Evolutionary conservation across 2,888 invertebrate genomes (phyloP), one percentile per base, ranked within the genome.

Genomic region (Troides helena): DNA sequence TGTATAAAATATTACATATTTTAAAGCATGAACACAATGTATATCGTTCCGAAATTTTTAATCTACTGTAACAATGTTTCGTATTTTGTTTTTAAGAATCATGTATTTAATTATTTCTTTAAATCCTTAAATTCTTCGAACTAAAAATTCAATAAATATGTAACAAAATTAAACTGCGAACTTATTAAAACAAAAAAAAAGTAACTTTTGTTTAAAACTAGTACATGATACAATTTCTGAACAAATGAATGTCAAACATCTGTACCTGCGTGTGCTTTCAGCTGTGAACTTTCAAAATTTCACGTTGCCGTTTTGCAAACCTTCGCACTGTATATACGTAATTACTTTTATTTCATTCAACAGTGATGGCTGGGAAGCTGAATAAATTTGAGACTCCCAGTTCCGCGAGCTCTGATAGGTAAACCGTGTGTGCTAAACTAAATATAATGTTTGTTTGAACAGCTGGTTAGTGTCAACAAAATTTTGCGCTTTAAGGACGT

Each of bases 381-480:
- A 94, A 94, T 81, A 95, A 94, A 85, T 95, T 96, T 81, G 97
- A 97, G 90, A 96, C 97, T 76, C 97, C 97, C 78, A 97, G 97
- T 86, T 97, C 97, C 72, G 97, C 97, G 74, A 98, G 97, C 90
- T 97, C 97, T 74, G 97, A 97, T 93, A 97, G 97, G 97, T 97
- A 95, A 91, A 85, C 77, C 81, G 80, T 79, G 85, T 85, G 84
- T 83, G 81, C 77, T 86, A 85, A 85, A 83, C 81, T 85, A 78
- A 79, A 76, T 74, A 76, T 76, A 80, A 80, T 90, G 89, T 90
- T 89, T 92, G 85, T 90, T 87, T 88, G 82, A 83, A 86, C 92
- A 92, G 91, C 91, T 91, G 91, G 86, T 81, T 82, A 75, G 78
- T 83, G 84, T 86, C 84, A 84, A 84, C 84, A 85, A 84, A 81